Evolutionary conservation across 1,140 invertebrate species (phyloP).

Genomic region (Mizuhopecten yessoensis): DNA sequence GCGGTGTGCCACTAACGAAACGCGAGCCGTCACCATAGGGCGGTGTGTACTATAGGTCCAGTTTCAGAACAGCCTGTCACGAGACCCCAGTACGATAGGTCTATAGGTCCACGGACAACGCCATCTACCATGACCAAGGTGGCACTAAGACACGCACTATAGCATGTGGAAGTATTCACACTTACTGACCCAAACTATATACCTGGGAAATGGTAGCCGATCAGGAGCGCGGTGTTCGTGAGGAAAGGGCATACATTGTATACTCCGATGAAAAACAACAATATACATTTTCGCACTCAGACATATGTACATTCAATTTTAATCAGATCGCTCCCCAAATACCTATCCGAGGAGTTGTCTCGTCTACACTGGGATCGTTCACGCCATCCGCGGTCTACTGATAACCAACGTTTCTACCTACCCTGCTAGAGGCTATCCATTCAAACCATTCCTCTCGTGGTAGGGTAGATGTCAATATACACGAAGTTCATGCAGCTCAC

Average conservation of each 20-base stretch:
- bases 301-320: conserved; percentile 35
- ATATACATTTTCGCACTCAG: conserved; percentile 26
- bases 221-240: neutral
- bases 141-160: neutral
- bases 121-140: neutral
- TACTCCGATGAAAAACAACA: conserved; percentile 22
- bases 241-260: conserved; percentile 24
- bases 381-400: conserved; percentile 21
- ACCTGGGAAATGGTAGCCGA: neutral
- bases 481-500: neutral
- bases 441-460: neutral
- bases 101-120: neutral
- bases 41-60: neutral
- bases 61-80: neutral
- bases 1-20: neutral
- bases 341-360: conserved; percentile 9
- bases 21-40: neutral
- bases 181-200: conserved; percentile 1
- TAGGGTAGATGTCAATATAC: neutral
- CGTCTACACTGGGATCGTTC: neutral
- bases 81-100: neutral
- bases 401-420: neutral
- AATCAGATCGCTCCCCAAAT: conserved; percentile 2
- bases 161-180: neutral
- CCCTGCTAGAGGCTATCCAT: neutral